Base-by-base conservation (phyloP, 2,888 invertebrate species). In the Platerodrilus igneus region DNA sequence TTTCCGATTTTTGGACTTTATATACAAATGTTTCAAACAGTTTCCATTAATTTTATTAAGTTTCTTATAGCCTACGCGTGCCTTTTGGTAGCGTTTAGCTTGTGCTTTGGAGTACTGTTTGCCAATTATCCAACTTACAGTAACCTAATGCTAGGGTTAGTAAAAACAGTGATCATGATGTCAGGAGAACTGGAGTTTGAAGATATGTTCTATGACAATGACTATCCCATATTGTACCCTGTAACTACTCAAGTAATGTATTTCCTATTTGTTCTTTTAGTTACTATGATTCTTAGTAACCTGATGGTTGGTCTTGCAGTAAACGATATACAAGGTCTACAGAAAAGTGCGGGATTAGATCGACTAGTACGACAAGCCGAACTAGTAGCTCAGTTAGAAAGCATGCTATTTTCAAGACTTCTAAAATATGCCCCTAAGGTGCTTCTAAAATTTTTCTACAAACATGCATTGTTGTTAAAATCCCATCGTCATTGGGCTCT, bases 91-190 rank as follows among this genome's bases (percentile, higher is more conserved):
- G 89, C 87, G 0, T 90, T 89, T 58, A 81, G 85, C 0, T 64
- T 90, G 11, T 83, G 85, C 41, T 89, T 90, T 52, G 82, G 82
- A n/a, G 85, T 90, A 2, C 67, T 90, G 3, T 87, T 89, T 59
- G 79, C 83, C 28, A 83, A 84, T 55, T 84, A 86, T 58, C 76
- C 79, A 16, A 76, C 87, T 0, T 87, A 86, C 60, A 60, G 67
- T 41, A 77, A 79, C 50, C 73, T 86, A 2, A 70, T 76, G 1
- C 73, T 76, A 34, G 76, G 78, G 1, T 58, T 88, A 0, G 68
- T 89, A 1, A 88, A 89, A 67, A 85, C 86, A 0, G 77, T 89
- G 8, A 83, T 88, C 55, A 89, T 90, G 89, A 87, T 90, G 88
- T 84, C 87, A 0, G 89, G 89, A 0, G 89, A 90, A 63, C 62